Evolutionary conservation across 2,797 vertebrate species (phyloP), one percentile per base, ranked within the genome.

Genomic region (Tarsius wallacei): DNA sequence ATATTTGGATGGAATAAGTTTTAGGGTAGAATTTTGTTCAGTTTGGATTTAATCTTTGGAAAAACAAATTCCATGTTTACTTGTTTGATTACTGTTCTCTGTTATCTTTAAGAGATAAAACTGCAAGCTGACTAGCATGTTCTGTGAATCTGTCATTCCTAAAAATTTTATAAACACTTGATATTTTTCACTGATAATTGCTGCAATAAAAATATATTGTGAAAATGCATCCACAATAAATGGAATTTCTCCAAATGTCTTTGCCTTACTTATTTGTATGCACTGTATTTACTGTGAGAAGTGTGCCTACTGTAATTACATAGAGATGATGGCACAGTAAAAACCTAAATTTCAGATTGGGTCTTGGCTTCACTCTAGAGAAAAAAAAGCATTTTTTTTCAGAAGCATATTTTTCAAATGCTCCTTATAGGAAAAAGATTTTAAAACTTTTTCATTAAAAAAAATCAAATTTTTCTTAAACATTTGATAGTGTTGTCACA

Each of bases 191-290:
- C 98, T 98, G 99, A 97, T 98, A 99, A 98, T 93, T 96, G 98
- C 98, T 99, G 99, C 98, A 99, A 99, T 99, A 98, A 98, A 99
- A 99, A 98, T 99, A 99, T 99, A 99, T 99, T 99, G 99, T 99
- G 99, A 99, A 99, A 99, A 99, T 99, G 98, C 99, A 99, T 99
- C 99, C 99, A 99, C 99, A 99, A 99, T 99, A 99, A 99, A 99
- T 99, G 99, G 98, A 99, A 97, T 99, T 99, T 99, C 98, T 99
- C 99, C 98, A 98, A 97, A 97, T 70, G 78, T 68, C 90, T 97
- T 85, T 81, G 93, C 36, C 64, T 98, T 55, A 15, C 95, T 96
- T 78, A 96, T 94, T 96, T 96, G 78, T 76, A 63, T 80, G 33
- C 78, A n/a, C 47, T 42, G 11, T 83, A 3, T 15, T 73, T 57